A percentile compares a stretch with the other conserved stretches of the same genome.
phyloP scores from a whole-genome alignment of 1,140 invertebrate genomes.

The Oryctes rhinoceros region DNA sequence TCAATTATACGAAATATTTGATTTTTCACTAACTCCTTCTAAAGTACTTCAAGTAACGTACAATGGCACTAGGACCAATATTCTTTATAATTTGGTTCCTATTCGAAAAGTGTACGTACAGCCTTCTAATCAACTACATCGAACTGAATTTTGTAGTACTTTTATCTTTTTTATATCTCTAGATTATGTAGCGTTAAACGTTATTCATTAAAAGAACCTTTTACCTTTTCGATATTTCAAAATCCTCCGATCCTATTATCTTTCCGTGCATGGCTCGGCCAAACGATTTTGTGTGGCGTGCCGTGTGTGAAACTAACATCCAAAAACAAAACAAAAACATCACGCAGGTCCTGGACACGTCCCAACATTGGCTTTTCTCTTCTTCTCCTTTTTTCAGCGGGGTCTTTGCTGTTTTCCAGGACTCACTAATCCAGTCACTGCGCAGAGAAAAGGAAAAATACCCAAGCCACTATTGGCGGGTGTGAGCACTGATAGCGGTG shows the following conservation, averaged over 20 bases:
- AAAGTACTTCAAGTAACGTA: not conserved
- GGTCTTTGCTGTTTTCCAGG: conserved; percentile 88
- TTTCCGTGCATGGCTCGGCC: conserved; percentile 1
- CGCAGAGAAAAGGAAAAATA: conserved; percentile 84
- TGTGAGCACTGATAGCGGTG: conserved; percentile 65
- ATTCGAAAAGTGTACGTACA: not conserved
- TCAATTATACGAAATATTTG: too few species aligned
- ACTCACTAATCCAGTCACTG: conserved; percentile 83
- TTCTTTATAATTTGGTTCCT: not conserved
- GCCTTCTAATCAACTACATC: not conserved
- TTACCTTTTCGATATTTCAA: too few species aligned
- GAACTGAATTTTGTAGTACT: too few species aligned
- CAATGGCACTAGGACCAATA: not conserved
- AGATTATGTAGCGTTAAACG: too few species aligned
- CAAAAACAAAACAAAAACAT: conserved; percentile 5
- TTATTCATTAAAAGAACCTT: too few species aligned
- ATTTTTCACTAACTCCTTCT: too few species aligned
- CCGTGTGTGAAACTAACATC: conserved; percentile 54
- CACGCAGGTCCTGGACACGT: conserved; percentile 63
- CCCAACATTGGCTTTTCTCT: conserved; percentile 66
- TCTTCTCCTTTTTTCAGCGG: conserved; percentile 74
- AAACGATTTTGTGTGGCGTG: conserved; percentile 48
- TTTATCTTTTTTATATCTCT: too few species aligned
- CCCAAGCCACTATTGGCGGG: conserved; percentile 82
- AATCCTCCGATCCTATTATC: not conserved